A percentile compares a stretch with the other conserved stretches of the same genome.
Evolutionary conservation across 2,797 vertebrate genomes (phyloP).

Genomic region (Champsocephalus gunnari): DNA sequence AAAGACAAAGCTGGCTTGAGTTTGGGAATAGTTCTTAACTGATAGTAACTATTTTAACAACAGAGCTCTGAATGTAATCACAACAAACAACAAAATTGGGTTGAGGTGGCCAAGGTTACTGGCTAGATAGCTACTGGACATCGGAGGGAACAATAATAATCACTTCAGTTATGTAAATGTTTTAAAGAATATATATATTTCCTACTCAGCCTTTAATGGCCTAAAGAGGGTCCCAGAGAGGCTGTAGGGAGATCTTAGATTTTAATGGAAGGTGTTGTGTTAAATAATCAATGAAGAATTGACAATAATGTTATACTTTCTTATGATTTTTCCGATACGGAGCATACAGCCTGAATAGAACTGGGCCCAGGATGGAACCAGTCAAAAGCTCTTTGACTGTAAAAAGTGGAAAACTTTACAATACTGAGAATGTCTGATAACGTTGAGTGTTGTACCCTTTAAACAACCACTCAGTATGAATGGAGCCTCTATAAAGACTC

Average conservation of each 20-base stretch:
- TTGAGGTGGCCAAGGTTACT: background rate
- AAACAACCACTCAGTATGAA: no score
- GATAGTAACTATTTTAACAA: background rate
- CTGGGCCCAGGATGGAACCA: no score
- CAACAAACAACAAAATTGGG: background rate
- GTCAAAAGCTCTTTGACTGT: no score
- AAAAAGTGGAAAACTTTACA: no score
- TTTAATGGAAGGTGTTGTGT: background rate
- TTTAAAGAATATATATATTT: background rate
- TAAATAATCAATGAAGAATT: no score
- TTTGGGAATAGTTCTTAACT: no score
- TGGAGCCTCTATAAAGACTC: slow-evolving; percentile 43
- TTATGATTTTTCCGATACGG: no score
- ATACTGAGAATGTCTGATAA: no score
- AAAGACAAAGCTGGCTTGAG: no score
- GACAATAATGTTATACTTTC: no score
- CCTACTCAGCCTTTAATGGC: background rate
- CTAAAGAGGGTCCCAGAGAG: background rate
- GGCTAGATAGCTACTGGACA: background rate
- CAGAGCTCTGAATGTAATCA: background rate
- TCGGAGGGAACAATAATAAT: background rate
- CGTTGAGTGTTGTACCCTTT: no score
- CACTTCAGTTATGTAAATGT: background rate
- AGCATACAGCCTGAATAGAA: no score
- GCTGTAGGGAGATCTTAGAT: background rate